Percentiles rank a stretch among this genome's conserved stretches.
Conservation (phyloP, 2,888 invertebrate species). For the Drosophila longiperda region DNA sequence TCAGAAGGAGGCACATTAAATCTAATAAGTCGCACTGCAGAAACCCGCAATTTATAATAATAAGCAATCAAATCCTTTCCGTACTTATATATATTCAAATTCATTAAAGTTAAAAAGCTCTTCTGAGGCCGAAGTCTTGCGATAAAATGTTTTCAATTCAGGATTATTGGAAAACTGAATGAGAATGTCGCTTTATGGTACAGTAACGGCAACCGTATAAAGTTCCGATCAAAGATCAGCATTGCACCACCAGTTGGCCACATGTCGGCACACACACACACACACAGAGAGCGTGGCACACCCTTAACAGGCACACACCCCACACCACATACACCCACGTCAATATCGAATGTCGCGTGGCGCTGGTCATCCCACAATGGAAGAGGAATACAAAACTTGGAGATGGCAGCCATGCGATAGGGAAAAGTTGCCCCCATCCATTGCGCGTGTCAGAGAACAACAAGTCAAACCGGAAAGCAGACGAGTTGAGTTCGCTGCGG, state of each 20-base stretch:
- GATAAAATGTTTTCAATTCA: background rate
- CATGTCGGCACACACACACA: constrained; percentile 45
- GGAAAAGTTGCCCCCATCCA: constrained; percentile 38
- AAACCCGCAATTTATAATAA: background rate
- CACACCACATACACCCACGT: constrained; percentile 55
- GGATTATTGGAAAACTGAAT: background rate
- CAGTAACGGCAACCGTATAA: background rate
- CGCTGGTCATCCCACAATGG: constrained; percentile 71
- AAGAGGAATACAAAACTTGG: constrained; percentile 14
- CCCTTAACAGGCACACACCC: constrained; percentile 23
- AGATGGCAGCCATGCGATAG: constrained; percentile 66
- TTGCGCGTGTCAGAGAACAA: constrained; percentile 80
- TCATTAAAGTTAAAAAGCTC: background rate
- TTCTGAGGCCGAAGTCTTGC: background rate
- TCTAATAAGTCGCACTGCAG: too few species aligned
- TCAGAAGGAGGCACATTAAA: too few species aligned
- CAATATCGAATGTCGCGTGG: constrained; percentile 59
- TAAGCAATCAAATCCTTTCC: background rate
- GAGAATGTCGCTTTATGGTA: background rate
- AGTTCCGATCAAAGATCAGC: constrained; percentile 31
- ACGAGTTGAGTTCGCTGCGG: constrained; percentile 36
- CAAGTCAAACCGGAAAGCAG: constrained; percentile 81
- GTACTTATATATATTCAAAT: background rate
- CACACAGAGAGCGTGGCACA: background rate
- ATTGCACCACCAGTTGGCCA: constrained; percentile 60